Percentiles rank a stretch among this genome's conserved stretches.
phyloP scores from a whole-genome alignment of 2,797 vertebrate species.

The Rhinella marina region DNA sequence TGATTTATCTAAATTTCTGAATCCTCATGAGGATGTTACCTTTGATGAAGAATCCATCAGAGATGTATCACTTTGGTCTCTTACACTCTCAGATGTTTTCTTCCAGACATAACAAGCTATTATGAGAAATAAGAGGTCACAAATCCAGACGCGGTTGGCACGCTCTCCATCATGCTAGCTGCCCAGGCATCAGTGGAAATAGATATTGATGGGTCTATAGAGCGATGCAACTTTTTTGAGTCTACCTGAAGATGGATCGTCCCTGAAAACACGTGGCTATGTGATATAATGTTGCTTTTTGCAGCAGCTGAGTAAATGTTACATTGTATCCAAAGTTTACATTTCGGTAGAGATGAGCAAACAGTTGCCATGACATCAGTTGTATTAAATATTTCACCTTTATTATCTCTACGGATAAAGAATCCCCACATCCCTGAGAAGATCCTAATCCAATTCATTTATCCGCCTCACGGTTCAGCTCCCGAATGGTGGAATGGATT shows the following conservation, averaged over 20 bases:
- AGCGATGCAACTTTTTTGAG: not conserved
- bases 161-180: slow-evolving; percentile 1
- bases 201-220: not conserved
- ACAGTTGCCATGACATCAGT: not conserved
- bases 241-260: not conserved
- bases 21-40: slow-evolving; percentile 32
- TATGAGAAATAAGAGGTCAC: slow-evolving; percentile 43
- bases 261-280: not conserved
- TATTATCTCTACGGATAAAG: not conserved
- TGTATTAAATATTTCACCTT: not conserved
- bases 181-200: slow-evolving; percentile 56
- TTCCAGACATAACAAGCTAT: slow-evolving; percentile 42
- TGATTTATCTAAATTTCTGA: slow-evolving; percentile 41
- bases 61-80: slow-evolving; percentile 43
- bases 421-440: not conserved
- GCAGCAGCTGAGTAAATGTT: not conserved
- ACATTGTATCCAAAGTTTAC: not conserved
- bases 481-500: not conserved
- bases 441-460: slow-evolving; percentile 25
- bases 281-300: not conserved
- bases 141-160: not conserved
- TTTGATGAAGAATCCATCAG: slow-evolving; percentile 31
- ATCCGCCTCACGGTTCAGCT: slow-evolving; percentile 13
- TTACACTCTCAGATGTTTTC: slow-evolving; percentile 30
- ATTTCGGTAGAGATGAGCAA: not conserved